Percentiles rank a stretch among this genome's conserved stretches.
These are phyloP conservation scores for Cheilosia vernalis DNA, from an alignment of 2,888 invertebrate genomes.

Conservation along the genomic window DNA sequence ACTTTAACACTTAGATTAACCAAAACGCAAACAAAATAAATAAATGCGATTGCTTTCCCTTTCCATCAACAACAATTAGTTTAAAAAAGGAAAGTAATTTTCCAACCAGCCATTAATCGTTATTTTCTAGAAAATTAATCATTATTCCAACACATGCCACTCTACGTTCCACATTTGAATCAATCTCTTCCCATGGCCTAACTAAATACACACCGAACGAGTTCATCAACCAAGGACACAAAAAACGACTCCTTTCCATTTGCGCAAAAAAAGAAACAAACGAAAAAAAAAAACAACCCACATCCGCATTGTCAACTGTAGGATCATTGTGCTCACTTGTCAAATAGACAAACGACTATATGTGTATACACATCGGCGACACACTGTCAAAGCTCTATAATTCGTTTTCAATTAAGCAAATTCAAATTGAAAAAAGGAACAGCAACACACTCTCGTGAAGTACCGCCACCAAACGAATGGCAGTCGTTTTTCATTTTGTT, in stretches of 20 bases:
- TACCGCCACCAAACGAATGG: conserved; percentile 44
- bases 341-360: conserved; percentile 35
- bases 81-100: no score
- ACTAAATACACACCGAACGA: not conserved
- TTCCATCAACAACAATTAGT: no score
- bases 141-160: not conserved
- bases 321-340: conserved; percentile 56
- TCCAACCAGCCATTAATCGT: no score
- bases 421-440: conserved; percentile 26
- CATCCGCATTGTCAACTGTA: conserved; percentile 28
- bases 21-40: no score
- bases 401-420: conserved; percentile 67
- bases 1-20: no score
- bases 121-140: not conserved
- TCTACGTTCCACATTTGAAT: not conserved
- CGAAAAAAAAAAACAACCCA: no score
- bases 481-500: conserved; percentile 59
- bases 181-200: not conserved
- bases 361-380: not conserved
- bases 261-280: not conserved
- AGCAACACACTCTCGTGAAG: conserved; percentile 43
- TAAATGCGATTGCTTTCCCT: no score
- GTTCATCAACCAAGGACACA: conserved; percentile 25
- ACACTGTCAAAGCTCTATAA: conserved; percentile 54
- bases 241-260: conserved; percentile 1